These are phyloP conservation scores for Copsychus sechellarum DNA, from an alignment of 2,113 vertebrate species.

Conservation along the genomic window DNA sequence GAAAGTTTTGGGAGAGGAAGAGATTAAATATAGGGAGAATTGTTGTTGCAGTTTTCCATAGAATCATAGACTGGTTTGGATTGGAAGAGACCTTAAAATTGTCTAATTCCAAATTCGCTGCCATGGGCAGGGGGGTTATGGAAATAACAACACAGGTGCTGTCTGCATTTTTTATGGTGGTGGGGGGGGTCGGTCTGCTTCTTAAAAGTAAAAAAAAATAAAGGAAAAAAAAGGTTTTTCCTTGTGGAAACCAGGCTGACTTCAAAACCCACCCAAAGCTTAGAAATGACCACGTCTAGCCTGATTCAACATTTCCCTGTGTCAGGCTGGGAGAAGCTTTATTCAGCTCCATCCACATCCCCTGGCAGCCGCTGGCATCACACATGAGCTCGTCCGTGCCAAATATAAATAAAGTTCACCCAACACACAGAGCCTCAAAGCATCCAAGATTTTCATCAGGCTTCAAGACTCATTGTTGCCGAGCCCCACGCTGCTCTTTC, in stretches of 20 bases:
- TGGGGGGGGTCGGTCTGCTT: neutral
- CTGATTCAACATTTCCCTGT: conserved; percentile 18
- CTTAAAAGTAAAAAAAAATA: neutral
- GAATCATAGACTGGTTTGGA: neutral
- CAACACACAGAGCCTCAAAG: conserved; percentile 63
- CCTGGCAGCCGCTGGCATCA: conserved; percentile 62
- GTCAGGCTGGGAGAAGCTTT: conserved; percentile 46
- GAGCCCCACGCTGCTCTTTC: conserved; percentile 54
- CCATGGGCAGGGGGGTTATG: neutral
- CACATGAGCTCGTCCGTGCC: neutral
- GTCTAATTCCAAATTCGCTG: neutral
- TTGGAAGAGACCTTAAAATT: neutral
- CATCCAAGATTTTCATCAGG: conserved; percentile 36
- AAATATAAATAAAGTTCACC: conserved; percentile 69
- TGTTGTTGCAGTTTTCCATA: neutral
- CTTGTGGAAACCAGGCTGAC: neutral
- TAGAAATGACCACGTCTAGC: neutral
- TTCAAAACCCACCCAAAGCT: conserved; percentile 7
- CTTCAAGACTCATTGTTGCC: conserved; percentile 70
- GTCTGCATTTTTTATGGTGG: neutral
- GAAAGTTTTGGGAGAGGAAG: neutral
- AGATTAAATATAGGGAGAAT: neutral
- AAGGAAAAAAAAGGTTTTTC: neutral
- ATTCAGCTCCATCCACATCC: neutral
- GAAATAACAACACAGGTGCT: neutral